Base-by-base conservation (phyloP, 1,140 invertebrate genomes). In the Bursaphelenchus mucronatus region DNA sequence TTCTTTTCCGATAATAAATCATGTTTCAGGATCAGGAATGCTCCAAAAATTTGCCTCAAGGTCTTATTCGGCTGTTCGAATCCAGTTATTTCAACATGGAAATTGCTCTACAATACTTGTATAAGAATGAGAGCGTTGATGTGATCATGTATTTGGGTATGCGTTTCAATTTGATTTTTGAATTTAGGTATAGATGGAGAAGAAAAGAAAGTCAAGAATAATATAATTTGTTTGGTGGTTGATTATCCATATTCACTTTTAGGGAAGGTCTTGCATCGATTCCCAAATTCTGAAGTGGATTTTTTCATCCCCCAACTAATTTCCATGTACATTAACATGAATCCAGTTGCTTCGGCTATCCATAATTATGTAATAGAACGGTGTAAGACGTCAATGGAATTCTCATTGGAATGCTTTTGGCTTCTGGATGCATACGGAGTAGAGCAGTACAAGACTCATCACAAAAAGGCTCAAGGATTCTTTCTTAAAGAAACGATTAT, bases 261-360 rank as follows among this genome's bases (percentile, higher is more conserved):
- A 88, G 89, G 88, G 65, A 96, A 97, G 84, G 90, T 91, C 83
- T 87, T 98, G 82, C 97, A 97, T 83, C 92, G 89, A 83, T 97
- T 97, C 83, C 87, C 88, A 39, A 87, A 92, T 80, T 85, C 86
- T 68, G 90, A 96, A 70, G 91, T 97, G 44, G 94, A 98, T 84
- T 94, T 97, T 82, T 98, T 96, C 85, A 86, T 99, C 76, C 94
- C 94, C 47, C 94, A 98, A 83, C 82, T 98, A 75, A 89, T 97
- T 70, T 93, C 92, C 75, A 94, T 98, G 90, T 98, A 96, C 80
- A 91, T 97, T 84, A 92, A 97, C 83, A 93, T 95, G 87, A 88
- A 89, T 73, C 93, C 97, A 79, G 88, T 97, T 63, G 93, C 93
- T 53, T 93, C 97, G 84, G 90, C 89, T 63, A 87, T 92, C 62